phyloP scores from a whole-genome alignment of 2,797 vertebrate genomes.

The Aselliscus stoliczkanus region DNA sequence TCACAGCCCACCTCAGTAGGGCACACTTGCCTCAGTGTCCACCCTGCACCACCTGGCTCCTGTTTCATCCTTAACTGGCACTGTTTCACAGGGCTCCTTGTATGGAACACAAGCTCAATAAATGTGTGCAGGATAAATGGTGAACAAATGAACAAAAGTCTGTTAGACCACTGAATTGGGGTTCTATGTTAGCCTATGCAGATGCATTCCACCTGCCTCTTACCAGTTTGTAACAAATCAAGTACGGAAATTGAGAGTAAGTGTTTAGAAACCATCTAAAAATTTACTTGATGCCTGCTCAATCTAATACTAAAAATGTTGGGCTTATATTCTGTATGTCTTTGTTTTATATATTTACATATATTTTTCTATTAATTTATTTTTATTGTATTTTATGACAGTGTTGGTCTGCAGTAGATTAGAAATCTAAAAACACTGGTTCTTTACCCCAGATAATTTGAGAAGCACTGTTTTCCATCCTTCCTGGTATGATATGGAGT shows the following conservation, averaged over 20 bases:
- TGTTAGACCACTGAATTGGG: neutral
- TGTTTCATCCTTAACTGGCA: neutral
- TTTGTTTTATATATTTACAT: neutral
- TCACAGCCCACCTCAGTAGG: neutral
- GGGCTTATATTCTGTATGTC: neutral
- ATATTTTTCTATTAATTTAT: neutral
- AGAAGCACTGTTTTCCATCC: neutral
- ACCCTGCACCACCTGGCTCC: neutral
- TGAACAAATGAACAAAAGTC: too few relatives aligned
- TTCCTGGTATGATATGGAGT: neutral
- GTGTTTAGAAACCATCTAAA: neutral
- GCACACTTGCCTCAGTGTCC: accelerated
- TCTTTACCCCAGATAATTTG: neutral
- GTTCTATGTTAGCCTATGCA: too few relatives aligned
- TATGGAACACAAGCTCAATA: neutral
- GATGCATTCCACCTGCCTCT: too few relatives aligned
- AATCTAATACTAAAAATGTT: neutral
- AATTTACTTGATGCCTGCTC: neutral
- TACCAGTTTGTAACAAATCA: neutral
- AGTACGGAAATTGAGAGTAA: neutral
- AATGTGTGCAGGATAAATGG: neutral
- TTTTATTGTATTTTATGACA: neutral
- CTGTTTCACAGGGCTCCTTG: neutral
- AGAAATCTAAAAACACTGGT: neutral
- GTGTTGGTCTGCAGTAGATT: neutral